Base-by-base conservation (phyloP, 2,888 invertebrate genomes). In the Octonoba sinensis region DNA sequence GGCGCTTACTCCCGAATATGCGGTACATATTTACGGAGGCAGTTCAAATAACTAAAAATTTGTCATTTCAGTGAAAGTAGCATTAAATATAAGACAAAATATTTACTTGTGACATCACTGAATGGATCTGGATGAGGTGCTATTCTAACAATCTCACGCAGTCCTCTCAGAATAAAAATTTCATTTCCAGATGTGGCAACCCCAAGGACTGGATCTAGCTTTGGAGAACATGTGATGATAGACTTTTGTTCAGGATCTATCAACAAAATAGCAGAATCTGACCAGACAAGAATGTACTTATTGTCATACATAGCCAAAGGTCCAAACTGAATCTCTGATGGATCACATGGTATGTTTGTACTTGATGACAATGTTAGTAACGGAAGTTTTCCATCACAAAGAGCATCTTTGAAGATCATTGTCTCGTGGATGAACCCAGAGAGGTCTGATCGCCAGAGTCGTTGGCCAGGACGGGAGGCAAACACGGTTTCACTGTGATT, bases 391-490 rank as follows among this genome's bases (percentile, higher is more conserved):
- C 86, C 62, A 12, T 85, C 83, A 20, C 72, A 76, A 1, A 88
- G 46, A 13, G 87, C 83, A 62, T 87, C 95, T 90, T 95, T 95
- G 87, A 96, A 96, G 27, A 96, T 91, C 62, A 95, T 90, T 0
- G 96, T 96, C 89, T 94, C 93, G 73, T 92, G 91, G n/a, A 97
- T 96, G 84, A 91, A 91, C 0, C 96, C 96, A 47, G 89, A 88
- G 24, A 90, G 88, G 89, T 93, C 93, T 0, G 96, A 93, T 78
- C 94, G 90, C 96, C 96, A 97, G 86, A 96, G 90, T 54, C 96
- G 90, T 82, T 94, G 90, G 11, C 96, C 96, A 20, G 96, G 94
- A 46, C 96, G 91, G 70, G 93, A 93, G 86, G 95, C 93, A 89
- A 92, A 94, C 1, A 22, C 11, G 11, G 69, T 44, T 71, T 92